Base-by-base conservation (phyloP, 1,140 invertebrate genomes). In the Globodera ellingtonae region DNA sequence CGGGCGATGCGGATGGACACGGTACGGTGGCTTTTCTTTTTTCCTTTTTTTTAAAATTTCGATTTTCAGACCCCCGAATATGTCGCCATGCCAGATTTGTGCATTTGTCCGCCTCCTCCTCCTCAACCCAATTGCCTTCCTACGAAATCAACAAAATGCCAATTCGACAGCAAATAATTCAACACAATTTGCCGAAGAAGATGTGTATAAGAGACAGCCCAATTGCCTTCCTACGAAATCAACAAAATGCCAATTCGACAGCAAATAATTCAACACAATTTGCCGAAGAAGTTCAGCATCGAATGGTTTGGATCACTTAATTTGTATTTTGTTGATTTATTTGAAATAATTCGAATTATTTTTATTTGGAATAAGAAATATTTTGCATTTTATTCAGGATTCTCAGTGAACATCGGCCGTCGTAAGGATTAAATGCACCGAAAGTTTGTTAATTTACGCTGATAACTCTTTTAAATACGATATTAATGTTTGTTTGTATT, bases 1-100 rank as follows among this genome's bases (percentile, higher is more conserved):
- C 74, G 24, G 48, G 81, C 47, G 66, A 66, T n/a, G 78, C 81
- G 65, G 24, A 78, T 50, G 66, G 76, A 18, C 70, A 84, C 59
- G 72, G 78, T 80, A 84, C 59, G 72, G 78, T 80, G 47, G 35
- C 21, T 75, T n/a, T 74, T 47, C 5, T 47, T n/a, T 47, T 35
- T 18, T 76, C n/a, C 47, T 15, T 44, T 69, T 44, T 69, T 69
- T 44, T 69, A 44, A 35, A 24, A 13, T 35, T 35, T 35, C 18
- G 15, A 74, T 48, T 15, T 69, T 24, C n/a, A 62, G 75, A 77
- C 47, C 69, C 65, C 15, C 75, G 75, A n/a, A 77, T 77, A n/a
- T 77, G 75, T 35, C 75, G 75, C 3, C 75, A 77, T 69, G 75
- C 69, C 48, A n/a, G 75, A 6, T 77, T 77, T 21, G 56, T 62